phyloP scores from a whole-genome alignment of 2,113 vertebrate genomes.

The Isurus oxyrinchus region DNA sequence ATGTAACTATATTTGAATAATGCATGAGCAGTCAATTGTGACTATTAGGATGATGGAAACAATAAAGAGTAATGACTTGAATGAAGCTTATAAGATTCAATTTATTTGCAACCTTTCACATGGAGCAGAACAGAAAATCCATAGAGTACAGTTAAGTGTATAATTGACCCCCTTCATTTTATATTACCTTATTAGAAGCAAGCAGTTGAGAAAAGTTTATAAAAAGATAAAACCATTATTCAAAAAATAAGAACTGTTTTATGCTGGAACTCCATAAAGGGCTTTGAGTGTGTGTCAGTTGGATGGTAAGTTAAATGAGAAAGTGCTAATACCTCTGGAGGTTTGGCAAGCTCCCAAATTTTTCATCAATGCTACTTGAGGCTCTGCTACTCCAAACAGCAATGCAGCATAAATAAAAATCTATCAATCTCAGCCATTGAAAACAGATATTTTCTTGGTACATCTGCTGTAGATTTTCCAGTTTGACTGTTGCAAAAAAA shows the following conservation, averaged over 20 bases:
- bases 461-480: background rate
- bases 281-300: background rate
- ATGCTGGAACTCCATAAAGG: background rate
- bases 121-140: background rate
- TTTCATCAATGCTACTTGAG: background rate
- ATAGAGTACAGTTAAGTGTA: background rate
- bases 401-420: background rate
- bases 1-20: background rate
- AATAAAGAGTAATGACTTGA: background rate
- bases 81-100: background rate
- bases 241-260: background rate
- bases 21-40: slow-evolving; percentile 17
- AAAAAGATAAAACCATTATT: background rate
- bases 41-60: background rate
- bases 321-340: background rate
- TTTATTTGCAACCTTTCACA: background rate
- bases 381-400: background rate
- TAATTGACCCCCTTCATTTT: slow-evolving; percentile 8
- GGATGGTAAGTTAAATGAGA: background rate
- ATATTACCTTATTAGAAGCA: slow-evolving; percentile 11
- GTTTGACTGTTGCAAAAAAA: background rate
- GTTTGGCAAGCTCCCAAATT: background rate
- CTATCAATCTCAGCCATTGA: background rate
- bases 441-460: background rate
- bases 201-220: background rate